Base-by-base conservation (phyloP, 2,888 invertebrate genomes). In the Ramazzottius varieornatus region DNA sequence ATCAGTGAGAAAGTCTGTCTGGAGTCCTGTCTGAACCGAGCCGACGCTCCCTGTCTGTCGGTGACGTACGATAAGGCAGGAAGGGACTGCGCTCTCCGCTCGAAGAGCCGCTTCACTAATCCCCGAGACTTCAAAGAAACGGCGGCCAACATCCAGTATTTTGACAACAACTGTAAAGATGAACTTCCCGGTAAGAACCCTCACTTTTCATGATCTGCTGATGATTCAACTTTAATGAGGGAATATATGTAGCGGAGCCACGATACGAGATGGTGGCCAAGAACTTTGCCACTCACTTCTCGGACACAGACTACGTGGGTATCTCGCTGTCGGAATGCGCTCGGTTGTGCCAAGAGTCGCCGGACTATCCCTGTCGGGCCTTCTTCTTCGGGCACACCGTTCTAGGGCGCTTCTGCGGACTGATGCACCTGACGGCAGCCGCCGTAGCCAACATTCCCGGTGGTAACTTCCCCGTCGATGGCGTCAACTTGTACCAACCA, bases 231-330 rank as follows among this genome's bases (percentile, higher is more conserved):
- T n/a, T n/a, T n/a, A n/a, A n/a, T n/a, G n/a, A n/a, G n/a, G n/a
- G n/a, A n/a, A n/a, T n/a, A n/a, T n/a, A n/a, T n/a, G n/a, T 29
- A 54, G 54, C 54, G 4, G 24, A 54, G 8, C 16, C 29, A 16
- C 24, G 16, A 29, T 54, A 54, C 54, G 54, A 54, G 8, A 29
- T 54, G 8, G 54, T 54, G n/a, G 29, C 29, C 4, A 16, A 29
- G 29, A 54, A 54, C 29, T 29, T 54, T 8, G 54, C 54, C 4
- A 54, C 54, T 8, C 54, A 54, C 29, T 54, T 54, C 24, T 54
- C 54, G n/a, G 54, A 54, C 29, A 54, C 54, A 24, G 54, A 54
- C 54, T 54, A 54, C 24, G 54, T 54, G 54, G 54, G 24, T 29
- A 54, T 54, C 29, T 54, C 54, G 29, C 24, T 54, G 29, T 8